Percentiles rank a stretch among this genome's conserved stretches.
These are phyloP conservation scores for Lethrus apterus DNA, from an alignment of 1,140 invertebrate genomes.

Conservation along the genomic window DNA sequence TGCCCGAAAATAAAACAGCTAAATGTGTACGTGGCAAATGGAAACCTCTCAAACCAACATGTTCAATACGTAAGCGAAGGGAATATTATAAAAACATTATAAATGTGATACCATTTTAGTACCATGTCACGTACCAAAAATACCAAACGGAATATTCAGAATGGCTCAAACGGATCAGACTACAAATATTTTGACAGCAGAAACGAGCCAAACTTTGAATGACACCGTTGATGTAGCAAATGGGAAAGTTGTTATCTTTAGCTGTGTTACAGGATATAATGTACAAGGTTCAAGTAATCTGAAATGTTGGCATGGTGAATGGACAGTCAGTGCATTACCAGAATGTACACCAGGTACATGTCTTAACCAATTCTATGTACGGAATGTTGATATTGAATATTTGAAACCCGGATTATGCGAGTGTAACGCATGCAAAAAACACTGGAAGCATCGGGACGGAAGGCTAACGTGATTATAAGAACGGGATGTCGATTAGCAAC, in stretches of 20 bases:
- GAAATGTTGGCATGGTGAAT: conserved; percentile 70
- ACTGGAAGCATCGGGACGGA: no score
- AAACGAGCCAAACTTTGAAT: conserved; percentile 41
- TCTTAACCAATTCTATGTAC: no score
- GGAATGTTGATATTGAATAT: no score
- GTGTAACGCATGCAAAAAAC: no score
- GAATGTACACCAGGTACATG: conserved; percentile 68
- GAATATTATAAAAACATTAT: background rate
- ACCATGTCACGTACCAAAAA: conserved; percentile 57
- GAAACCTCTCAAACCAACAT: conserved; percentile 72
- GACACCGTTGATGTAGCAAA: conserved; percentile 52
- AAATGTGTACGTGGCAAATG: conserved; percentile 71
- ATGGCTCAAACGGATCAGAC: conserved; percentile 41
- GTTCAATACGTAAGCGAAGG: conserved; percentile 63
- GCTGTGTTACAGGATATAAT: conserved; percentile 60
- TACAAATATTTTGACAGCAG: conserved; percentile 17
- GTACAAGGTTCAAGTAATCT: conserved; percentile 62
- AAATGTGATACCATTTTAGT: conserved; percentile 44
- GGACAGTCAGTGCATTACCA: conserved; percentile 63
- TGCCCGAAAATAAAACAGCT: conserved; percentile 65
- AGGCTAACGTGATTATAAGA: no score
- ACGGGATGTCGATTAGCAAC: no score
- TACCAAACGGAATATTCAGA: conserved; percentile 56
- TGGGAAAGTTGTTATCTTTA: conserved; percentile 56
- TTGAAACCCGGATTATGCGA: no score